A percentile compares a stretch with the other conserved stretches of the same genome.
These are phyloP conservation scores for Aromia moschata DNA, from an alignment of 2,888 invertebrate genomes.

Conservation along the genomic window DNA sequence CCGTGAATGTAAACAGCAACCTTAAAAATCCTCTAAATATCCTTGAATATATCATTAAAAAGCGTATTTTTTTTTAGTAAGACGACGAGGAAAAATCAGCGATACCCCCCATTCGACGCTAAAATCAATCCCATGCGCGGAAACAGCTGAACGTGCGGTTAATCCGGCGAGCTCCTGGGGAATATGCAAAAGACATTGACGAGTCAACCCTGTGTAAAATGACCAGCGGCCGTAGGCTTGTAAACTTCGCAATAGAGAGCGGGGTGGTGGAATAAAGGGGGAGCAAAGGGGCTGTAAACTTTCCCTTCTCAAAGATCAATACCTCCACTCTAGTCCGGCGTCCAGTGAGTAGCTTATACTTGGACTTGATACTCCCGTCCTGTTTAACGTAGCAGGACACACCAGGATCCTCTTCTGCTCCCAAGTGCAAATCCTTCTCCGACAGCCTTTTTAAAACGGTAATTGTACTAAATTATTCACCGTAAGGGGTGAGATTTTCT, in stretches of 20 bases:
- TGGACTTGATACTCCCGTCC: conserved; percentile 42
- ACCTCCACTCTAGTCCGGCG: conserved; percentile 63
- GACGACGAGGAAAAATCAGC: no score
- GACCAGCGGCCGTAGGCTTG: conserved; percentile 64
- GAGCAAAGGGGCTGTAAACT: conserved; percentile 62
- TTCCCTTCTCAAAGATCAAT: conserved; percentile 66
- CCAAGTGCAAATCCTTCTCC: conserved; percentile 29
- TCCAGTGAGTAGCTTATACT: conserved; percentile 54
- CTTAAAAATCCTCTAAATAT: no score
- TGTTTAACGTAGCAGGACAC: conserved; percentile 27
- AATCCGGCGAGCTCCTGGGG: conserved; percentile 34
- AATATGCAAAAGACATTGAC: conserved; percentile 59
- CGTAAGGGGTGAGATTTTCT: conserved; percentile 26
- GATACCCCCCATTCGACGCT: background rate
- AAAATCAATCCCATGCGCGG: background rate
- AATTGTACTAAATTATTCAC: conserved; percentile 35
- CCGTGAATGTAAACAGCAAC: no score
- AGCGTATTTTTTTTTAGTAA: no score
- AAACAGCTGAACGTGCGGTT: conserved; percentile 3
- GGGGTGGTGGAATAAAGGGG: conserved; percentile 43
- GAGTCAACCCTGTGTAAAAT: conserved; percentile 60
- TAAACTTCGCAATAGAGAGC: conserved; percentile 58
- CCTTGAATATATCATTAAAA: no score
- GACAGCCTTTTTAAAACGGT: conserved; percentile 32
- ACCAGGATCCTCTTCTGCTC: conserved; percentile 29